phyloP scores from a whole-genome alignment of 2,888 invertebrate species.

The Drosophila trichaetosa region DNA sequence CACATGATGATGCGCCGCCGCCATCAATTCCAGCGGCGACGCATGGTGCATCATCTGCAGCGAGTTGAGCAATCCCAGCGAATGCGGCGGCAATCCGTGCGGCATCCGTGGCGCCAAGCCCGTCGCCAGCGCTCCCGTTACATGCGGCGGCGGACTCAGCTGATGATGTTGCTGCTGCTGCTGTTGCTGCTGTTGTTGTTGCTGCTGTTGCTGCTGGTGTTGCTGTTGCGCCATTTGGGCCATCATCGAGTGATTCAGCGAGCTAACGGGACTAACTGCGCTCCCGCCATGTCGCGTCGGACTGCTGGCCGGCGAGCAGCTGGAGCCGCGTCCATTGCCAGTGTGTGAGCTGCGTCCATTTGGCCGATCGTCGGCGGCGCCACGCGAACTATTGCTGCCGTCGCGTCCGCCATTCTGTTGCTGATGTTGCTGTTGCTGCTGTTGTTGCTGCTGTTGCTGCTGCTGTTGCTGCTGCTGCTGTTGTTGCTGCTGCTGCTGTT shows the following conservation, averaged over 20 bases:
- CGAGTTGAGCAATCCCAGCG: conserved; percentile 92
- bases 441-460: conserved; percentile 76
- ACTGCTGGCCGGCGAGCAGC: conserved; percentile 84
- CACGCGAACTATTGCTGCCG: conserved; percentile 79
- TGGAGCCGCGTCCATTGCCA: conserved; percentile 82
- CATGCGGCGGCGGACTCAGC: conserved; percentile 88
- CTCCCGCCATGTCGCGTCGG: conserved; percentile 81
- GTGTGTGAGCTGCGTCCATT: conserved; percentile 79
- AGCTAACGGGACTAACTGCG: conserved; percentile 84
- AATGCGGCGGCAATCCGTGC: conserved; percentile 93
- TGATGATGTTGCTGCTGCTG: conserved; percentile 86
- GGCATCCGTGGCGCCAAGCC: conserved; percentile 87
- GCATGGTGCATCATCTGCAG: conserved; percentile 92
- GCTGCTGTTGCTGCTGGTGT: conserved; percentile 72
- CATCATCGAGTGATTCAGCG: conserved; percentile 85
- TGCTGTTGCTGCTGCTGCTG: conserved; percentile 74
- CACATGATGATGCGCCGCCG: conserved; percentile 92
- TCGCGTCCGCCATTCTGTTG: conserved; percentile 82
- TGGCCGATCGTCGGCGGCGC: conserved; percentile 72
- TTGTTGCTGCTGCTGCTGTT: conserved; percentile 42
- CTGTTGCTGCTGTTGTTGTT: conserved; percentile 73
- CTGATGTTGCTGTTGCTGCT: conserved; percentile 79
- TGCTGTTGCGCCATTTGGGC: conserved; percentile 84
- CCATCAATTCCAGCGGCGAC: conserved; percentile 93
- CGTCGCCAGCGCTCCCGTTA: conserved; percentile 85